Evolutionary conservation across 2,797 vertebrate genomes (phyloP).

Genomic region (Poeciliopsis gracilis): DNA sequence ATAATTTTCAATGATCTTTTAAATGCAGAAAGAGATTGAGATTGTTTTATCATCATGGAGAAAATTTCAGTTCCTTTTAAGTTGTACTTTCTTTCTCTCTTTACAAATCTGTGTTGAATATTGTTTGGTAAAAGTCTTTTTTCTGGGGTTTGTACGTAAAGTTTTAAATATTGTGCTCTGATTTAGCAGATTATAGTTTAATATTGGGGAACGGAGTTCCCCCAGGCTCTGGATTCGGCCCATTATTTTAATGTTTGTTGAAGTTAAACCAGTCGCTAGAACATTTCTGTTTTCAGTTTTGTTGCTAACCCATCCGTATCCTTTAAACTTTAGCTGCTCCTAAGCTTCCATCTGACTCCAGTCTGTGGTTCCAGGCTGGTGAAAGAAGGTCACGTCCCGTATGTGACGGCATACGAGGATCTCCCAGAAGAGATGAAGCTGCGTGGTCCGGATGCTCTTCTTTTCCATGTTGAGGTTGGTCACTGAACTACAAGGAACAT

Average conservation of each 20-base stretch:
- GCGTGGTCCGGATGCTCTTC: slow-evolving; percentile 47
- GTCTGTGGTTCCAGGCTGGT: slow-evolving; percentile 69
- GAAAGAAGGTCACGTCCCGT: slow-evolving; percentile 71
- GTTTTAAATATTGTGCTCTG: too few species aligned
- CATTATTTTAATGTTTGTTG: not conserved
- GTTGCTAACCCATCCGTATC: not conserved
- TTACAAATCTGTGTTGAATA: too few species aligned
- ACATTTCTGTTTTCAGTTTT: not conserved
- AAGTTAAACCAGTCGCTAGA: not conserved
- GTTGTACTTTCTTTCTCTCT: too few species aligned
- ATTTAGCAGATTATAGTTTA: not conserved
- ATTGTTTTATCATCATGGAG: too few species aligned
- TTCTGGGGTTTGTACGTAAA: too few species aligned
- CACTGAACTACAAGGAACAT: too few species aligned
- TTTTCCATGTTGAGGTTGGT: slow-evolving; percentile 76
- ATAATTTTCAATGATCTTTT: too few species aligned
- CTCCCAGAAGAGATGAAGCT: slow-evolving; percentile 78
- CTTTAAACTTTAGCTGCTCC: not conserved
- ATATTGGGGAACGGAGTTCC: not conserved
- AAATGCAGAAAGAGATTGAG: too few species aligned
- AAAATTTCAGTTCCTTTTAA: too few species aligned
- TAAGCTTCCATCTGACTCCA: not conserved
- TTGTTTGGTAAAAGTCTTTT: too few species aligned
- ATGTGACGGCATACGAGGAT: slow-evolving; percentile 62
- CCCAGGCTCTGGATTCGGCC: not conserved